Evolutionary conservation across 1,140 invertebrate genomes (phyloP).

Genomic region (Berghia stephanieae): DNA sequence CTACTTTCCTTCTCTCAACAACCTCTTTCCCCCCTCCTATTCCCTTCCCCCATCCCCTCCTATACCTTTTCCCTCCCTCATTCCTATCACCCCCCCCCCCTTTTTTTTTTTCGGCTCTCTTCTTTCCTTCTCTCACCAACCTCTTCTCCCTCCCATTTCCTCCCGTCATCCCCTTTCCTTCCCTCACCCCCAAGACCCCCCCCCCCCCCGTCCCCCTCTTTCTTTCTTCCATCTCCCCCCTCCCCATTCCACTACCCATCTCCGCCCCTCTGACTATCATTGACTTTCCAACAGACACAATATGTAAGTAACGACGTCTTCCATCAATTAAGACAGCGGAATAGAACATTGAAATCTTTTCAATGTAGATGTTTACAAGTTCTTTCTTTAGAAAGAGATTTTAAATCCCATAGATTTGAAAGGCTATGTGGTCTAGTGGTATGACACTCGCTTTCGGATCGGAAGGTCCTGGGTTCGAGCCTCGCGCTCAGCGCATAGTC

Average conservation of each 20-base stretch:
- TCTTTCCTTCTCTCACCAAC: neutral
- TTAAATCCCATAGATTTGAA: too few relatives aligned
- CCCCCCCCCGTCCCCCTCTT: neutral
- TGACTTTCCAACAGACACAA: too few relatives aligned
- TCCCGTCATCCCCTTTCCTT: neutral
- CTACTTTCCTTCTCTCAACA: neutral
- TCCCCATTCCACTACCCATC: neutral
- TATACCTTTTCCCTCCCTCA: neutral
- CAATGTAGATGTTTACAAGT: too few relatives aligned
- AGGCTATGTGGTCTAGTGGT: too few relatives aligned
- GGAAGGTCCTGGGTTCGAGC: too few relatives aligned
- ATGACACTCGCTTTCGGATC: too few relatives aligned
- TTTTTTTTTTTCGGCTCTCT: neutral
- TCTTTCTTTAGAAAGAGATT: too few relatives aligned
- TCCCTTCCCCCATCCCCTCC: neutral
- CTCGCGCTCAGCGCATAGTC: too few relatives aligned
- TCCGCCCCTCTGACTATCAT: neutral
- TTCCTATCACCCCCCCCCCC: neutral
- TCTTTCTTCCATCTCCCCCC: neutral
- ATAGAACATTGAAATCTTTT: too few relatives aligned
- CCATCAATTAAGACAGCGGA: too few relatives aligned
- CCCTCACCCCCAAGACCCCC: neutral
- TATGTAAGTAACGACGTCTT: too few relatives aligned
- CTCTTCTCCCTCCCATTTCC: neutral
- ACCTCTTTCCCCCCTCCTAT: neutral